Percentiles rank a stretch among this genome's conserved stretches.
Conservation (phyloP, 2,888 invertebrate genomes). For the Charanyca ferruginea region DNA sequence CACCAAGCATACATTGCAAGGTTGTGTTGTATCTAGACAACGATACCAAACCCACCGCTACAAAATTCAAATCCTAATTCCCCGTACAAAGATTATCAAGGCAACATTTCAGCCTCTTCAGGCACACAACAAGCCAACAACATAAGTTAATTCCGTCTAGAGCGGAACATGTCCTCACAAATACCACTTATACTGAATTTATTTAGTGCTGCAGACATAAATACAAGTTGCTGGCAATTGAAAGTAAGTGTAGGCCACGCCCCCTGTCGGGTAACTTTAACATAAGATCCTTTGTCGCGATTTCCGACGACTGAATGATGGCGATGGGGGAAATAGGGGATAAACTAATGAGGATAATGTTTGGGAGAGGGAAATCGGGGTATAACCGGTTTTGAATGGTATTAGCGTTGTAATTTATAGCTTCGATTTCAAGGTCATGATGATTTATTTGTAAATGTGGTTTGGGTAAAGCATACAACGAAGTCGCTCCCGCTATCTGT, state of each 20-base stretch:
- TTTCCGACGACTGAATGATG: conserved; percentile 66
- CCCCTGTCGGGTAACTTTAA: conserved; percentile 65
- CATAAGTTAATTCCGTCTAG: conserved; percentile 44
- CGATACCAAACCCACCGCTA: background rate
- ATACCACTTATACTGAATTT: conserved; percentile 86
- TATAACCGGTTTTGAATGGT: conserved; percentile 58
- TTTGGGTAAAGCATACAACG: background rate
- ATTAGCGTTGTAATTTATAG: conserved; percentile 46
- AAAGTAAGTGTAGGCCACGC: conserved; percentile 81
- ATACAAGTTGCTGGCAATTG: conserved; percentile 79
- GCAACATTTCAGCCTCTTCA: conserved; percentile 7
- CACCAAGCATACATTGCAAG: background rate
- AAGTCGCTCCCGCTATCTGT: too few relatives aligned
- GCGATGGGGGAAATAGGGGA: conserved; percentile 57
- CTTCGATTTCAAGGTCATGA: conserved; percentile 16
- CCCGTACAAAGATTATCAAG: conserved; percentile 1
- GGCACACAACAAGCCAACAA: conserved; percentile 24
- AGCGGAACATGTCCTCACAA: conserved; percentile 76
- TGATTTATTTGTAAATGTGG: background rate
- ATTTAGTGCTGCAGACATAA: conserved; percentile 83
- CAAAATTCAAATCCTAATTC: conserved; percentile 16
- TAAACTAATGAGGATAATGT: conserved; percentile 65
- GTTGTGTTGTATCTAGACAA: background rate
- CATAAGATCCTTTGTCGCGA: conserved; percentile 70
- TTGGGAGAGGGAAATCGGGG: conserved; percentile 57